A percentile compares a stretch with the other conserved stretches of the same genome.
Evolutionary conservation across 1,140 invertebrate genomes (phyloP).

Genomic region (Drosophila serrata): DNA sequence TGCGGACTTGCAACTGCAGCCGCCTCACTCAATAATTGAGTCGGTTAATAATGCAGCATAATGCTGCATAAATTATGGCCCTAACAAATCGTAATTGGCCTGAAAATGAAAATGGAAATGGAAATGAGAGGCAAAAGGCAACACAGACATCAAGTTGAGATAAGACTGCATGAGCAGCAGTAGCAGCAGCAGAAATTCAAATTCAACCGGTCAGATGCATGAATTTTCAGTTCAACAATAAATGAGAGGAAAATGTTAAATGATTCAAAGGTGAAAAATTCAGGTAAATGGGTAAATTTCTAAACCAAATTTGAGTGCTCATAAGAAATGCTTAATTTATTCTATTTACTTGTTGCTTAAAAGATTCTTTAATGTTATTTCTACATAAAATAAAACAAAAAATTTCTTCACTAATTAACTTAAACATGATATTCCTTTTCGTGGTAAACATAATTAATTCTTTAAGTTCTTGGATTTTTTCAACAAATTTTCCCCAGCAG

Average conservation of each 20-base stretch:
- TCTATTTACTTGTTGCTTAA: neutral
- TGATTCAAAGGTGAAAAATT: neutral
- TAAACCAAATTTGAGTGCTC: neutral
- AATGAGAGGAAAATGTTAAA: neutral
- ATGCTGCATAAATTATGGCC: conserved; percentile 55
- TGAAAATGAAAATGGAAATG: conserved; percentile 19
- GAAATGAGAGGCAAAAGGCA: conserved; percentile 3
- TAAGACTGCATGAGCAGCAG: conserved; percentile 17
- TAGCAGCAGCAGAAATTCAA: conserved; percentile 10
- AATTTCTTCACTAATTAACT: neutral
- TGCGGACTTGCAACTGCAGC: conserved; percentile 13
- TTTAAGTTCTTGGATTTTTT: conserved; percentile 7
- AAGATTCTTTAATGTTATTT: neutral
- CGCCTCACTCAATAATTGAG: conserved; percentile 51
- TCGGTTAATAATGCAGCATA: conserved; percentile 62
- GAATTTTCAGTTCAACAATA: conserved; percentile 2
- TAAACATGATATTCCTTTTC: neutral
- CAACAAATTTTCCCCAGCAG: conserved; percentile 18
- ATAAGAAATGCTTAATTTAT: neutral
- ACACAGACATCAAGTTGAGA: conserved; percentile 8
- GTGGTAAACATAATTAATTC: neutral
- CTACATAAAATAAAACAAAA: neutral
- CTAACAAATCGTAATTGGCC: conserved; percentile 37
- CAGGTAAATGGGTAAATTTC: neutral
- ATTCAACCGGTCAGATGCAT: neutral